Conservation (phyloP, 2,797 vertebrate genomes). For the Phataginus tetradactyla region DNA sequence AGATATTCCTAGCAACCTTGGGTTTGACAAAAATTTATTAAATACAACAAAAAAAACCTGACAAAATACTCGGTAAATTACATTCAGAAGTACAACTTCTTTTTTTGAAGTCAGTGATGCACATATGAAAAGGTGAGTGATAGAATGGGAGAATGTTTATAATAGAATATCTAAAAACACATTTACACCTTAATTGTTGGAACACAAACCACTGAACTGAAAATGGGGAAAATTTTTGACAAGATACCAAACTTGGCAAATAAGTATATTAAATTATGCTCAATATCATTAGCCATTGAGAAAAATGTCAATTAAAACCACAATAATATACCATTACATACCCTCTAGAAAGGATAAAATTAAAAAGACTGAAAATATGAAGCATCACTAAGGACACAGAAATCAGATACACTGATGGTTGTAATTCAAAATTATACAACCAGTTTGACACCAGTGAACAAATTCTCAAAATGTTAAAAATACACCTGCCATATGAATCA, state of each 20-base stretch:
- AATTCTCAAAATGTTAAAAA: background rate
- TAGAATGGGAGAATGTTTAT: background rate
- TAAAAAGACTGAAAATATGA: background rate
- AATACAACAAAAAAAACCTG: background rate
- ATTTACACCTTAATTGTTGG: background rate
- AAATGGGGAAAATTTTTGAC: background rate
- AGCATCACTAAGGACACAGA: background rate
- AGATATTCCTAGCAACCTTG: background rate
- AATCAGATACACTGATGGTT: background rate
- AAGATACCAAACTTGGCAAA: background rate
- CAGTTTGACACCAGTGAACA: background rate
- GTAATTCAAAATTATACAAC: background rate
- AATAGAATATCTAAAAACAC: background rate
- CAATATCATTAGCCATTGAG: background rate
- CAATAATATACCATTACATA: background rate
- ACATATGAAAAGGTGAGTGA: background rate
- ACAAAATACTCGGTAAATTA: background rate
- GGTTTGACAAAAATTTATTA: constrained; percentile 7
- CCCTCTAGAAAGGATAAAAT: background rate
- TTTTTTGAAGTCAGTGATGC: background rate
- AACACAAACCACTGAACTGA: background rate
- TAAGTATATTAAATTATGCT: background rate
- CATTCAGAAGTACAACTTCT: background rate
- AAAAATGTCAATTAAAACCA: constrained; percentile 24
- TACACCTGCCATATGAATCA: background rate